Evolutionary conservation across 2,113 vertebrate species (phyloP).

Genomic region (Desmodus rotundus): DNA sequence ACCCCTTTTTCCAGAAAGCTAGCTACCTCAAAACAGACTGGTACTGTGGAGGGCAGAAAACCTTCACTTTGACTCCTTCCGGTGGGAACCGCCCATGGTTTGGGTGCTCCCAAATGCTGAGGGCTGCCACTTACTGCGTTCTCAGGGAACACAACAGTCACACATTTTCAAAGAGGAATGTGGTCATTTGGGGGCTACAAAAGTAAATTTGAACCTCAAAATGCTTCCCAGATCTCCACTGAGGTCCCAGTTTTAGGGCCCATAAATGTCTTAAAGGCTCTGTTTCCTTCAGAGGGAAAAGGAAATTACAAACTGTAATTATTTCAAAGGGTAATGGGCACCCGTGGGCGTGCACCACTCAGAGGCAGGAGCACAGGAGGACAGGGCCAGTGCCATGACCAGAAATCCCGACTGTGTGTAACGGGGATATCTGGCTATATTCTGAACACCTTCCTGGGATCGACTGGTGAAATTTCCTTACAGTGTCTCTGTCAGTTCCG

Average conservation of each 20-base stretch:
- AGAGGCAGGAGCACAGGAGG: neutral
- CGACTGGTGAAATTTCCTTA: neutral
- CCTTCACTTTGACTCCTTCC: slow-evolving; percentile 40
- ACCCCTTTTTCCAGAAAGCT: slow-evolving; percentile 39
- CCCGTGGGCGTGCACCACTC: neutral
- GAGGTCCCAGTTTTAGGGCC: slow-evolving; percentile 4
- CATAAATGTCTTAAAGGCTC: slow-evolving; percentile 12
- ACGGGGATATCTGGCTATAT: neutral
- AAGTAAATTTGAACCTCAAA: slow-evolving; percentile 1
- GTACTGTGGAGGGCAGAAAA: slow-evolving; percentile 36
- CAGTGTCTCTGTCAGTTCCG: neutral
- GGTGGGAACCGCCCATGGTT: neutral
- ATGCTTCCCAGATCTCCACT: neutral
- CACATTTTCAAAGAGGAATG: slow-evolving; percentile 43
- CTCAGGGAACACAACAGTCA: neutral
- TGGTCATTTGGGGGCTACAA: neutral
- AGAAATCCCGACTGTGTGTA: neutral
- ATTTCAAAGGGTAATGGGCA: neutral
- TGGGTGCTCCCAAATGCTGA: neutral
- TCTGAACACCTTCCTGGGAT: neutral
- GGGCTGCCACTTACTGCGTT: neutral
- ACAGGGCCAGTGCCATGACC: neutral
- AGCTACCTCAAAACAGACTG: slow-evolving; percentile 27
- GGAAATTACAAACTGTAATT: slow-evolving; percentile 4
- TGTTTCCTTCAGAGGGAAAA: slow-evolving; percentile 29